These are phyloP conservation scores for Papilio aristodemus DNA, from an alignment of 1,140 invertebrate species.

Conservation along the genomic window DNA sequence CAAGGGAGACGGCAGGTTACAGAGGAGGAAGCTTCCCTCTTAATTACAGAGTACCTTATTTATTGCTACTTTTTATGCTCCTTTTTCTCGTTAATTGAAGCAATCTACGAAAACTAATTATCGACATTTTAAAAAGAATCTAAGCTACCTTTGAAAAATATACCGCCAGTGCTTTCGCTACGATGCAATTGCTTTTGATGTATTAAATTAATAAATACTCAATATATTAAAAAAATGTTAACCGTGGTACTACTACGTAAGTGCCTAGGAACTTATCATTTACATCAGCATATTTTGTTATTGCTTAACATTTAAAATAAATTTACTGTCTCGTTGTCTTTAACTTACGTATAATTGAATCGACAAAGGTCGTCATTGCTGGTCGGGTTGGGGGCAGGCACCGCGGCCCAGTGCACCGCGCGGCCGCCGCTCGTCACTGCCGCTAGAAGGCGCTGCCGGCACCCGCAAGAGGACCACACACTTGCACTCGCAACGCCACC, in stretches of 20 bases:
- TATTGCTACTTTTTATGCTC: slow-evolving; percentile 50
- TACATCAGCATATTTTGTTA: no score
- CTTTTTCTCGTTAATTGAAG: slow-evolving; percentile 42
- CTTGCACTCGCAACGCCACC: slow-evolving; percentile 81
- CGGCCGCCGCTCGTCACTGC: slow-evolving; percentile 83
- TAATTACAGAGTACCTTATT: slow-evolving; percentile 52
- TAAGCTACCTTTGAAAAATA: slow-evolving; percentile 28
- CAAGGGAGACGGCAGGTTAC: slow-evolving; percentile 37
- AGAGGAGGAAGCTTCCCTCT: slow-evolving; percentile 40
- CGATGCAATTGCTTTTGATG: no score
- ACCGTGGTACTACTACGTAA: no score
- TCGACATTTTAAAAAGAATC: slow-evolving; percentile 39
- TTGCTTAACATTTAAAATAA: neutral
- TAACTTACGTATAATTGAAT: slow-evolving; percentile 83
- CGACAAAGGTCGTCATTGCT: slow-evolving; percentile 80
- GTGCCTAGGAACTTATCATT: no score
- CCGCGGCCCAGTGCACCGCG: slow-evolving; percentile 81
- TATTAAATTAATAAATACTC: no score
- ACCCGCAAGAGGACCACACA: slow-evolving; percentile 84
- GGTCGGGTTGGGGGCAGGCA: slow-evolving; percentile 65
- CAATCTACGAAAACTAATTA: slow-evolving; percentile 55
- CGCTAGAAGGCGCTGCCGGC: slow-evolving; percentile 81
- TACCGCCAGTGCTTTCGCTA: neutral
- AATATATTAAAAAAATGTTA: no score
- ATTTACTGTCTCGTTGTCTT: no score